These are phyloP conservation scores for Salvelinus alpinus DNA, from an alignment of 2,113 vertebrate species.

Conservation along the genomic window DNA sequence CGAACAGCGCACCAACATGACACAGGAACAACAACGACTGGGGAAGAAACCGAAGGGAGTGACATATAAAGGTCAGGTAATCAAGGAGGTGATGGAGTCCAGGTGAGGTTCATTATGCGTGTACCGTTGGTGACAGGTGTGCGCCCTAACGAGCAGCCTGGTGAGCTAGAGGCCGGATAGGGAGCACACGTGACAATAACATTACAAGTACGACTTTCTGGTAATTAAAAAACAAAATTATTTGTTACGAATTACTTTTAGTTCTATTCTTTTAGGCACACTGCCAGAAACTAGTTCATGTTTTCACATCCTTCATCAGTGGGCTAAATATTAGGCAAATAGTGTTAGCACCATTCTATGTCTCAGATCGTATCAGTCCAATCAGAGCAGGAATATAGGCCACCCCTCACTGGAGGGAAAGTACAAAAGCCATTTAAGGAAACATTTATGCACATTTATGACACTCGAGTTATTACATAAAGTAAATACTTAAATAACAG, in stretches of 20 bases:
- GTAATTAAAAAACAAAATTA: too few species aligned
- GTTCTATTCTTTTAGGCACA: background rate
- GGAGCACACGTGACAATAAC: too few species aligned
- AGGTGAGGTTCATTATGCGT: too few species aligned
- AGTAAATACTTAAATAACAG: constrained; percentile 46
- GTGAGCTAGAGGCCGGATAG: too few species aligned
- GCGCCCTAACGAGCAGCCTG: too few species aligned
- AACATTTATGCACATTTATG: constrained; percentile 67
- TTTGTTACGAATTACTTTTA: background rate
- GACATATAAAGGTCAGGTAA: too few species aligned
- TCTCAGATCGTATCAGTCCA: constrained; percentile 34
- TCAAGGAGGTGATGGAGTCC: too few species aligned
- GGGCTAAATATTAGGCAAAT: constrained; percentile 8
- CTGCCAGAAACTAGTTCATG: background rate
- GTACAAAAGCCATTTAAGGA: constrained; percentile 49
- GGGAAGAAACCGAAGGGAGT: too few species aligned
- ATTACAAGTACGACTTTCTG: too few species aligned
- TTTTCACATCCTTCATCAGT: background rate
- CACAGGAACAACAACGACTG: too few species aligned
- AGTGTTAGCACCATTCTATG: constrained; percentile 19
- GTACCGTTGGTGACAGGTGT: too few species aligned
- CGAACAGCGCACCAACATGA: too few species aligned
- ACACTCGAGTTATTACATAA: constrained; percentile 46
- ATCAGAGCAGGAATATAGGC: constrained; percentile 54
- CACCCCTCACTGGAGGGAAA: constrained; percentile 62